Evolutionary conservation across 2,888 invertebrate genomes (phyloP).

Genomic region (Metalampra italica): DNA sequence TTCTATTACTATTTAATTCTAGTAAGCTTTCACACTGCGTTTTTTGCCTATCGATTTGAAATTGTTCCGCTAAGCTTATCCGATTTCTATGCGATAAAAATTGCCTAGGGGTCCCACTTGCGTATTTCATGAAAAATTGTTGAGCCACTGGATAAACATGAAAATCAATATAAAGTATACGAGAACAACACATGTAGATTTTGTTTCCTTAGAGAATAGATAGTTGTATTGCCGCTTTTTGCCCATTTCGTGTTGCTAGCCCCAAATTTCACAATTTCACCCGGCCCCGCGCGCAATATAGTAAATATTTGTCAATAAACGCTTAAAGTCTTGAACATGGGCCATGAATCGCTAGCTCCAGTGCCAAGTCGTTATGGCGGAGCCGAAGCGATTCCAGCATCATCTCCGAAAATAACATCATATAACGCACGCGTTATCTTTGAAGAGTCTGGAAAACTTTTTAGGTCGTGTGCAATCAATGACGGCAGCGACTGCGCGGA

Average conservation of each 20-base stretch:
- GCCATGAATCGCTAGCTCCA: conserved; percentile 69
- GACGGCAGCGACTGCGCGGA: conserved; percentile 17
- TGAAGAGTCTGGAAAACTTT: conserved; percentile 43
- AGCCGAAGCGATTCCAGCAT: conserved; percentile 61
- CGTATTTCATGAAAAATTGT: not conserved
- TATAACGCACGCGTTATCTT: conserved; percentile 39
- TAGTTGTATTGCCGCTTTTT: not conserved
- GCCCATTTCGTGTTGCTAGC: conserved; percentile 1
- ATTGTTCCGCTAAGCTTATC: not conserved
- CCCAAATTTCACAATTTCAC: not conserved
- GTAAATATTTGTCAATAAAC: conserved; percentile 32
- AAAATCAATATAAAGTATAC: not conserved
- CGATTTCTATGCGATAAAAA: not conserved
- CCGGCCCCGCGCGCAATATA: conserved; percentile 5
- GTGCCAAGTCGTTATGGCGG: conserved; percentile 72
- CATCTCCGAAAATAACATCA: conserved; percentile 66
- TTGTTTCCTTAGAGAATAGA: not conserved
- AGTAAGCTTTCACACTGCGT: not conserved
- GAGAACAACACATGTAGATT: not conserved
- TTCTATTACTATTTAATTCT: not conserved
- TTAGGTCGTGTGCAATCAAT: conserved; percentile 28
- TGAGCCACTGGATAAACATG: not conserved
- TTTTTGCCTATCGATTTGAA: not conserved
- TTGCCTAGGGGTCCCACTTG: not conserved
- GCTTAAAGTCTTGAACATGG: conserved; percentile 53